Conservation (phyloP, 2,113 vertebrate genomes). For the Neomonachus schauinslandi region DNA sequence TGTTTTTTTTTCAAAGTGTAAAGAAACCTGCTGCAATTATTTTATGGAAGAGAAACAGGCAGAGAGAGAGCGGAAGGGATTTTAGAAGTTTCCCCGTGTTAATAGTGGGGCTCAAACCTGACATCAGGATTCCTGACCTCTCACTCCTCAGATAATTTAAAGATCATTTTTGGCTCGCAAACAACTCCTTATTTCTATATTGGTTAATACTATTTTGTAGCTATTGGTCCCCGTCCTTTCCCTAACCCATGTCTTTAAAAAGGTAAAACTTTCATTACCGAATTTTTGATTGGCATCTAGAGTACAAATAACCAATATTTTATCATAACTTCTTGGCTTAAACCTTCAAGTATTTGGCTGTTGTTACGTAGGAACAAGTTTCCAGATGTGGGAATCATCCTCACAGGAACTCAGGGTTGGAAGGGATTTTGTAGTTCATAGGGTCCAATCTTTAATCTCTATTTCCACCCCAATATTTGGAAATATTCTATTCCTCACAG, state of each 20-base stretch:
- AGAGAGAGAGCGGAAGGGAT: not conserved
- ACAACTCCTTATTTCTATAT: not conserved
- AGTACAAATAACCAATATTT: not conserved
- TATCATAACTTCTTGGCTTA: slow-evolving; percentile 14
- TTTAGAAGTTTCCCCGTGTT: not conserved
- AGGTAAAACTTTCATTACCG: not conserved
- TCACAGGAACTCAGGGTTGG: slow-evolving; percentile 5
- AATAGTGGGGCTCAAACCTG: not conserved
- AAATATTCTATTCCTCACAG: not conserved
- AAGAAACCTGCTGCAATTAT: not conserved
- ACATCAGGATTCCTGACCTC: not conserved
- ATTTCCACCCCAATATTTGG: not conserved
- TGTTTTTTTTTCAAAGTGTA: not conserved
- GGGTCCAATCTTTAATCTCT: slow-evolving; percentile 42
- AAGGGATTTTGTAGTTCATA: not conserved
- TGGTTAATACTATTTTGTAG: not conserved
- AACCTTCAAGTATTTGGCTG: not conserved
- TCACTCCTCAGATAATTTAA: slow-evolving; percentile 9
- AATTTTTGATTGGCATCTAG: not conserved
- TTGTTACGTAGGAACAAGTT: not conserved
- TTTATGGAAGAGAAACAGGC: not conserved
- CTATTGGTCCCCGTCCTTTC: not conserved
- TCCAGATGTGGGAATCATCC: slow-evolving; percentile 17
- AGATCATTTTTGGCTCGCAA: not conserved
- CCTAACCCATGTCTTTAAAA: not conserved